Base-by-base conservation (phyloP, 1,140 invertebrate species). In the Ostrea edulis region DNA sequence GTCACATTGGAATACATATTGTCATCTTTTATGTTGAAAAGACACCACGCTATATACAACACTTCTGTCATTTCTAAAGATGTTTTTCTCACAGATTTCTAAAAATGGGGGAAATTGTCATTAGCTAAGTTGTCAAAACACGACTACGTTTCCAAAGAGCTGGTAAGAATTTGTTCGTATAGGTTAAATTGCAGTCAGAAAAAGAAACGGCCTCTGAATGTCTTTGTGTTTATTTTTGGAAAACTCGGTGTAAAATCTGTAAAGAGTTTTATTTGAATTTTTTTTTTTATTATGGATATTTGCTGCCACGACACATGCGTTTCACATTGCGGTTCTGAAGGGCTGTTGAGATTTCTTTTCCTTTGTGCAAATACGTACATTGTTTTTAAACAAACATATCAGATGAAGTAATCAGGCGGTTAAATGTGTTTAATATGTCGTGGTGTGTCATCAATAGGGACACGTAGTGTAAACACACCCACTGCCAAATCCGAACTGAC, bases 321-420 rank as follows among this genome's bases (percentile, higher is more conserved):
- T 71, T 71, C 68, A 71, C 68, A 71, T 71, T 71, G 68, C 68
- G 29, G 22, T 14, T 8, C 9, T 71, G 25, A 71, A 71, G 68
- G 68, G 29, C 68, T 25, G 22, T 71, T 71, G 25, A 71, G 68
- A 71, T 71, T 71, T 71, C 68, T 71, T 71, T 71, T 71, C 68
- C 68, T 35, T 71, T 71, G 29, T 71, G 68, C 68, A 71, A 71
- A 71, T 25, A 71, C 22, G 25, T 71, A 71, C 68, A 71, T 71
- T 71, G 68, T 71, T 71, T 71, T 71, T 71, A 71, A 71, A 71
- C 68, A 71, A 71, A 71, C 68, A 71, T 71, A 71, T 71, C 68
- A 71, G 68, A 71, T 71, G 22, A 71, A 71, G 68, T 71, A 71
- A 71, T 71, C 68, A 71, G 68, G 68, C 68, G 29, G 68, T 71